Base-by-base conservation (phyloP, 1,140 invertebrate species). In the Reticulitermes speratus region DNA sequence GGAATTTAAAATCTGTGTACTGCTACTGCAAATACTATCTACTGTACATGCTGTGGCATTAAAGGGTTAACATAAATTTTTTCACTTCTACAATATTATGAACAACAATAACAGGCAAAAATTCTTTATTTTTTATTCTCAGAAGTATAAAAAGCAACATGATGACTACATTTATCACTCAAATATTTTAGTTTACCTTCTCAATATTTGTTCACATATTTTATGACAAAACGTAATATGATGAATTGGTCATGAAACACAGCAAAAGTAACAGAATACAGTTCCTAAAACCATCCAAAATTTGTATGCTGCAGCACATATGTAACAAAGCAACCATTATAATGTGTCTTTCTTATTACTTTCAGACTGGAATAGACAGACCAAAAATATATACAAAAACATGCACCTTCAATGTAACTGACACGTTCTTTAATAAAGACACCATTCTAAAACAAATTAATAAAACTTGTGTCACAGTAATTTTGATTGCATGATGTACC, bases 111-210 rank as follows among this genome's bases (percentile, higher is more conserved):
- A 85, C 85, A 85, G 85, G 85, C 45, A 85, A 85, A 85, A 75
- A 44, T 55, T 85, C 55, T 85, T 85, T 84, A 84, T 55, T 85
- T 85, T 85, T 85, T 85, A 85, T 85, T 32, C 65, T 85, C 85
- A 85, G 45, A 85, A 65, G 85, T 85, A 85, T 85, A 85, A 85
- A 85, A 85, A 85, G 85, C 85, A 85, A 85, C 85, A 85, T 85
- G 38, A 52, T 52, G 85, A 85, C 85, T 85, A 85, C 85, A 85
- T 69, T n/a, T 85, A 85, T 85, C 85, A 85, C 85, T 85, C 85
- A 85, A 85, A 55, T 48, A 59, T 85, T 85, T 38, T 45, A 52
- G 45, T 48, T 48, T 45, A 19, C n/a, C n/a, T 84, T 84, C 52
- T 44, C 44, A 75, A 75, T 30, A 75, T 83, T 59, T 84, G 52